Evolutionary conservation across 2,113 vertebrate species (phyloP).

Genomic region (Sclerurus mexicanus): DNA sequence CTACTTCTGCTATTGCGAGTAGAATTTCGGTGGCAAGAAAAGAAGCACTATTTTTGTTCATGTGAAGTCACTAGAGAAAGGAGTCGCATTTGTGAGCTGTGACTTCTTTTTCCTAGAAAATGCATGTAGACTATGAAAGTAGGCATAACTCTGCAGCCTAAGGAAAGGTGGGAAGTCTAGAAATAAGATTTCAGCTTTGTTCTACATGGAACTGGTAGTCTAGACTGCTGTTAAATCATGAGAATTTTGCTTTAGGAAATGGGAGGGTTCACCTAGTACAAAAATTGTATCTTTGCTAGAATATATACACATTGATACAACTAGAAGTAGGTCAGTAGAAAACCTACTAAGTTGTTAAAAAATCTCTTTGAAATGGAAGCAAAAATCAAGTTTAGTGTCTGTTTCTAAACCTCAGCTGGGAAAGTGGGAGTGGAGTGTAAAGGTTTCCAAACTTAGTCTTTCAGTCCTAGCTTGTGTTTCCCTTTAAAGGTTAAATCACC

Average conservation of each 20-base stretch:
- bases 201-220: not conserved
- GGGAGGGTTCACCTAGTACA: not conserved
- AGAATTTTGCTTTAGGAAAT: conserved; percentile 7
- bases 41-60: not conserved
- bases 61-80: not conserved
- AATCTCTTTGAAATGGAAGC: not conserved
- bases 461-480: not conserved
- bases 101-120: not conserved
- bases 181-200: not conserved
- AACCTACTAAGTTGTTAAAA: not conserved
- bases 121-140: not conserved
- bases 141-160: not conserved
- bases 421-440: rapidly evolving
- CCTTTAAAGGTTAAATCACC: not conserved
- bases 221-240: not conserved
- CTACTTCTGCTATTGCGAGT: not conserved
- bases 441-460: not conserved
- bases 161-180: not conserved
- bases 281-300: not conserved
- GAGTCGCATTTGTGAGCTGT: not conserved
- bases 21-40: not conserved
- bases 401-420: not conserved
- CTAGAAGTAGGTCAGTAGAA: conserved; percentile 10
- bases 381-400: not conserved
- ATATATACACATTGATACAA: not conserved